Percentiles rank a stretch among this genome's conserved stretches.
Evolutionary conservation across 2,113 vertebrate species (phyloP).

Genomic region (Halichoerus grypus): DNA sequence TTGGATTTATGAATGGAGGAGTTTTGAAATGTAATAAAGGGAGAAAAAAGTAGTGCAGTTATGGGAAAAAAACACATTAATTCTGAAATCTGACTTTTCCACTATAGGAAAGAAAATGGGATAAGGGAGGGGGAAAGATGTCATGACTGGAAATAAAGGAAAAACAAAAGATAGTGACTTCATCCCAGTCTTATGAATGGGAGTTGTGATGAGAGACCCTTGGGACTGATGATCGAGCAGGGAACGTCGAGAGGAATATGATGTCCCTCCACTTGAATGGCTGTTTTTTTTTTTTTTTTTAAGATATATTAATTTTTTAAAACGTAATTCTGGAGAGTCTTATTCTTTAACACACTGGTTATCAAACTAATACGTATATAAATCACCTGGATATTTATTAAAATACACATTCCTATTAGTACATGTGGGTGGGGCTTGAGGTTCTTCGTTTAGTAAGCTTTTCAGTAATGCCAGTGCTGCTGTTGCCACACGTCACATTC

Average conservation of each 20-base stretch:
- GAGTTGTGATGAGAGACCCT: neutral
- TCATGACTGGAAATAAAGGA: neutral
- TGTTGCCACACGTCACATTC: neutral
- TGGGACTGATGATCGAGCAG: neutral
- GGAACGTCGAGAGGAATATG: neutral
- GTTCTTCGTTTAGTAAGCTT: neutral
- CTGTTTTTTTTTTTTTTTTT: neutral
- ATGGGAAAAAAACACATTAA: neutral
- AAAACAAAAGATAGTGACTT: neutral
- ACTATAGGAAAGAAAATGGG: neutral
- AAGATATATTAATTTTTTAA: neutral
- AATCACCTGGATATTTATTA: neutral
- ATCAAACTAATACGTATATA: neutral
- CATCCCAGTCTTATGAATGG: neutral
- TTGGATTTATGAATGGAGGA: conserved; percentile 6
- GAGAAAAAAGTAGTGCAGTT: conserved; percentile 8
- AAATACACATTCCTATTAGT: neutral
- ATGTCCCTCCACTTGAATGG: neutral
- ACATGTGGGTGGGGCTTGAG: neutral
- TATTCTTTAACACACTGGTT: neutral
- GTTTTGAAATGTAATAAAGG: neutral
- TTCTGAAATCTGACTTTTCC: neutral
- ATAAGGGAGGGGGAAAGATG: neutral
- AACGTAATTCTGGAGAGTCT: neutral
- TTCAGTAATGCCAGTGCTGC: neutral